These are phyloP conservation scores for Pseudorhiza aurosa DNA, from an alignment of 30 jellyfish, hydroid and myxozoan species.

Conservation along the genomic window DNA sequence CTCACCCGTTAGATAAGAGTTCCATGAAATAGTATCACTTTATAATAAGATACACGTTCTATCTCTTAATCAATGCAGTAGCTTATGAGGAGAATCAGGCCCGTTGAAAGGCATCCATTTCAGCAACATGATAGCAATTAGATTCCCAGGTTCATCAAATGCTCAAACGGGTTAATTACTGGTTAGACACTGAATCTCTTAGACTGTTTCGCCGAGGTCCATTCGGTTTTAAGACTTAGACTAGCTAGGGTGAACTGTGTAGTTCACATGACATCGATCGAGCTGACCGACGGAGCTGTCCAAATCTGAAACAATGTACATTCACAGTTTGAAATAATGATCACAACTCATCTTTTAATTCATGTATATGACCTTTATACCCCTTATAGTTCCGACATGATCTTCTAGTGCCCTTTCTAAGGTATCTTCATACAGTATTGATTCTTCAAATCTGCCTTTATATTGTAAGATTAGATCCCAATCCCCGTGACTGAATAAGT, in stretches of 20 bases:
- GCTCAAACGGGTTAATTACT: background rate
- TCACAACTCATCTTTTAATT: slow-evolving; percentile 5
- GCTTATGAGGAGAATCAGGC: background rate
- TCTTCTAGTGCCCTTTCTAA: background rate
- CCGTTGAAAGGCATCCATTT: background rate
- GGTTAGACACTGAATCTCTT: slow-evolving; percentile 3
- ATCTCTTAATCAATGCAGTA: background rate
- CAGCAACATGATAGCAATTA: background rate
- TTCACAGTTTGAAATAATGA: background rate
- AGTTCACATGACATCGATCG: background rate
- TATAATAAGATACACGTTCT: too few relatives aligned
- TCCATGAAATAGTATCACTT: too few relatives aligned
- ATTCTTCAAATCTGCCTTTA: slow-evolving; percentile 42
- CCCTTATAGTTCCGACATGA: slow-evolving; percentile 30
- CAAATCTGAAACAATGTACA: slow-evolving; percentile 29
- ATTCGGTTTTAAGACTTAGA: background rate
- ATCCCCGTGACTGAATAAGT: slow-evolving; percentile 28
- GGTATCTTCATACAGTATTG: slow-evolving; percentile 21
- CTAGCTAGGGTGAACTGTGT: background rate
- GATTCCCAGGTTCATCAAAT: background rate
- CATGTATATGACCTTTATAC: slow-evolving; percentile 40
- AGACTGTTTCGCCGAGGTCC: background rate
- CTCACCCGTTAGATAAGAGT: too few relatives aligned
- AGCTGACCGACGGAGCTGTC: background rate
- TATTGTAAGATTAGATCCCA: slow-evolving; percentile 53